These are phyloP conservation scores for Saccostrea cuccullata DNA, from an alignment of 1,140 invertebrate species.

Conservation along the genomic window DNA sequence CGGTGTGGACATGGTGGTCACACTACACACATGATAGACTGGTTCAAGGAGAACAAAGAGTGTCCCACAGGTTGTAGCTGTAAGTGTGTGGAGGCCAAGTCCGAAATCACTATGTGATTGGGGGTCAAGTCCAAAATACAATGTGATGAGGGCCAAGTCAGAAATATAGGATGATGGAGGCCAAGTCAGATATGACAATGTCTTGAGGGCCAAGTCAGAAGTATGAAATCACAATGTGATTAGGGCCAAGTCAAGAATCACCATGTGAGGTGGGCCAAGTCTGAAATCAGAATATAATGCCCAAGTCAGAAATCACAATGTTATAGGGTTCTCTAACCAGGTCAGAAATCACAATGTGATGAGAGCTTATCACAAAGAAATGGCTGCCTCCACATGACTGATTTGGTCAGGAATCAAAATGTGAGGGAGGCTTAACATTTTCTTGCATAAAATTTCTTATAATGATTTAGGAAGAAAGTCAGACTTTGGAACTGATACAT, in stretches of 20 bases:
- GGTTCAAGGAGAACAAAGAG: slow-evolving; percentile 85
- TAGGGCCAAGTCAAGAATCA: too few relatives aligned
- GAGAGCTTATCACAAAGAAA: not conserved
- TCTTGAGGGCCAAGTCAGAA: too few relatives aligned
- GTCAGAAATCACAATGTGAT: not conserved
- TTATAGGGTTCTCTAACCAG: not conserved
- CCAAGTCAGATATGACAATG: not conserved
- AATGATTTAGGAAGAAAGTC: too few relatives aligned
- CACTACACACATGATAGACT: slow-evolving; percentile 87
- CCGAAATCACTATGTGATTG: slow-evolving; percentile 34
- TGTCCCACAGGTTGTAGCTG: slow-evolving; percentile 94
- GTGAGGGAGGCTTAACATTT: too few relatives aligned
- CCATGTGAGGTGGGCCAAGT: too few relatives aligned
- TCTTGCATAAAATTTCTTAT: too few relatives aligned
- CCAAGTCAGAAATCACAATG: too few relatives aligned
- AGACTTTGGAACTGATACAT: not conserved
- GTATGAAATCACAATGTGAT: not conserved
- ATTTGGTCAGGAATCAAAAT: not conserved
- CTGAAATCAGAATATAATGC: not conserved
- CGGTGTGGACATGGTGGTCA: slow-evolving; percentile 95
- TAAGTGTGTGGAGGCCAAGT: slow-evolving; percentile 82
- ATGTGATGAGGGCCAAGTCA: not conserved
- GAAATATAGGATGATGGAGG: not conserved
- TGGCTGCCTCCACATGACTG: not conserved
- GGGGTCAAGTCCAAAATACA: not conserved